A percentile compares a stretch with the other conserved stretches of the same genome.
phyloP scores from a whole-genome alignment of 2,888 invertebrate species.

The Watsonalla binaria region DNA sequence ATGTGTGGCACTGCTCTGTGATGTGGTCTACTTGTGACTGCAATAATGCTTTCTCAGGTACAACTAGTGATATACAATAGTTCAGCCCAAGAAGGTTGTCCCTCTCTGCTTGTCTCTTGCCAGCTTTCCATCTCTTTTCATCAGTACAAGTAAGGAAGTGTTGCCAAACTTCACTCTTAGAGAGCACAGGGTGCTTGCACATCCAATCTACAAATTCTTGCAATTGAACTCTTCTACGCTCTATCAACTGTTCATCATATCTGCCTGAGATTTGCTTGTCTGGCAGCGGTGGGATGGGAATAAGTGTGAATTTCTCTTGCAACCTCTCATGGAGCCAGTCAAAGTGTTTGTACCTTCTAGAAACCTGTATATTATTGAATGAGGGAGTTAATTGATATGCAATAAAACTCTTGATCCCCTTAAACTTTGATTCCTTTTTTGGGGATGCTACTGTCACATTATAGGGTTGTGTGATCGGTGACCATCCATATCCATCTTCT shows the following conservation, averaged over 20 bases:
- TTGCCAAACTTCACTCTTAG: slow-evolving; percentile 94
- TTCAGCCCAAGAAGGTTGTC: slow-evolving; percentile 94
- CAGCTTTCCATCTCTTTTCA: slow-evolving; percentile 98
- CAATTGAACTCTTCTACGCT: slow-evolving; percentile 94
- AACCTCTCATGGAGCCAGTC: slow-evolving; percentile 98
- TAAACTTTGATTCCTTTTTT: slow-evolving; percentile 98
- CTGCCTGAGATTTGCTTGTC: slow-evolving; percentile 98
- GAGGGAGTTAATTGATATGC: slow-evolving; percentile 97
- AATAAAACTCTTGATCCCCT: slow-evolving; percentile 98
- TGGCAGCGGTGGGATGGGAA: slow-evolving; percentile 97
- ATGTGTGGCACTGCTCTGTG: slow-evolving; percentile 89
- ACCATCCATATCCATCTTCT: slow-evolving; percentile 88
- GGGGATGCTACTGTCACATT: slow-evolving; percentile 94
- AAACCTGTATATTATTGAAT: slow-evolving; percentile 95
- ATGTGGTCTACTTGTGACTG: slow-evolving; percentile 88
- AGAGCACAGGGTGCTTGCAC: slow-evolving; percentile 96
- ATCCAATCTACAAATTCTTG: slow-evolving; percentile 98
- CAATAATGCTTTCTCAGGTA: slow-evolving; percentile 88
- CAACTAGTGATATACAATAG: slow-evolving; percentile 93
- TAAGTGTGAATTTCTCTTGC: slow-evolving; percentile 94
- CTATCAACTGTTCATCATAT: slow-evolving; percentile 98
- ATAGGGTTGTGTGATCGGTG: slow-evolving; percentile 85
- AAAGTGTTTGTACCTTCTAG: slow-evolving; percentile 98
- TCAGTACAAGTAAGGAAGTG: slow-evolving; percentile 98
- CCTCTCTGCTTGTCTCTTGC: slow-evolving; percentile 96